Evolutionary conservation across 2,113 vertebrate genomes (phyloP).

Genomic region (Pachyramphus minor): DNA sequence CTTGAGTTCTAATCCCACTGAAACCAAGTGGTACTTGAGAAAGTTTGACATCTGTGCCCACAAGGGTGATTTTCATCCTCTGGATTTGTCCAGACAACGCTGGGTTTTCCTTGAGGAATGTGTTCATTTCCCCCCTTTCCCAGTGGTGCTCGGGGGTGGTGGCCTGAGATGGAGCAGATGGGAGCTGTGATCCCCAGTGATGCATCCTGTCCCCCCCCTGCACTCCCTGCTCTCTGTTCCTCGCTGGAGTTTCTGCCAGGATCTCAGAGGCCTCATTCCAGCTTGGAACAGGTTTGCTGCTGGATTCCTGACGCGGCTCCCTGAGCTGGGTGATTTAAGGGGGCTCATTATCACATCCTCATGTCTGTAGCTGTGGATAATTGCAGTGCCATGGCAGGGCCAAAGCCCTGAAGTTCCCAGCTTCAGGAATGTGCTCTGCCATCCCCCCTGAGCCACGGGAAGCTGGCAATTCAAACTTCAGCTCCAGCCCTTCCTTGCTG

Average conservation of each 20-base stretch:
- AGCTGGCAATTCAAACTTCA: background rate
- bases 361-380: background rate
- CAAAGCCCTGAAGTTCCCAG: background rate
- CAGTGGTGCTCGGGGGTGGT: background rate
- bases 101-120: background rate
- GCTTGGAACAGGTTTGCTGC: background rate
- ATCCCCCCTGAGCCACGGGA: background rate
- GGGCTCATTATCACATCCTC: background rate
- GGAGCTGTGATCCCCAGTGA: background rate
- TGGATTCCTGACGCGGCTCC: background rate
- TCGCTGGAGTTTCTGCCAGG: background rate
- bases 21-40: background rate
- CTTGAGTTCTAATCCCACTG: background rate
- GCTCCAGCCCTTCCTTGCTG: background rate
- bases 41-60: background rate
- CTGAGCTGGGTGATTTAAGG: background rate
- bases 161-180: background rate
- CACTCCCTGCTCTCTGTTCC: too few relatives aligned
- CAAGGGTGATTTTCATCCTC: background rate
- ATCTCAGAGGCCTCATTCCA: background rate
- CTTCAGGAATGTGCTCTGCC: background rate
- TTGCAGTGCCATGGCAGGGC: background rate
- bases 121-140: background rate
- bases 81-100: background rate
- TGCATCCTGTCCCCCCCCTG: background rate